Evolutionary conservation across 2,113 vertebrate genomes (phyloP).

Genomic region (Lipophrys pholis): DNA sequence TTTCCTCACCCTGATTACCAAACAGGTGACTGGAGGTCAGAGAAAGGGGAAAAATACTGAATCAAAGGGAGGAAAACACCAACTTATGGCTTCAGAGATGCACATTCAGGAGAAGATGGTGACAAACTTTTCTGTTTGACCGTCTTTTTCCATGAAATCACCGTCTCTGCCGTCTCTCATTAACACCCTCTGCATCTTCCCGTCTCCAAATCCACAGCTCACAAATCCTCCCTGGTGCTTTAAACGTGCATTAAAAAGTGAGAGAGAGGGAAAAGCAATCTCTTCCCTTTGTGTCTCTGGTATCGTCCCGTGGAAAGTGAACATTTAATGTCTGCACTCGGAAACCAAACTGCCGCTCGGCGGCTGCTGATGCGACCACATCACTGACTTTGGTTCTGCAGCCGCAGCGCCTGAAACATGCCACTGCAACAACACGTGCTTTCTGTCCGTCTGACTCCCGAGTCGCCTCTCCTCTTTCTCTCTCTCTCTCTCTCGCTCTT

Average conservation of each 20-base stretch:
- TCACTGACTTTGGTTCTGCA: constrained; percentile 29
- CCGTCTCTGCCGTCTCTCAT: constrained; percentile 15
- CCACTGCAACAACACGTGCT: constrained; percentile 10
- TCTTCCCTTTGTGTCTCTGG: constrained; percentile 12
- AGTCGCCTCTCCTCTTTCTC: background rate
- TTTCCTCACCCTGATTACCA: background rate
- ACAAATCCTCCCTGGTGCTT: constrained; percentile 4
- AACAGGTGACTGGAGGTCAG: background rate
- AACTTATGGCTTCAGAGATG: constrained; percentile 10
- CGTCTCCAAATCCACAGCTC: constrained; percentile 1
- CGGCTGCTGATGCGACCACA: constrained; percentile 41
- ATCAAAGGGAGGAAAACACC: background rate
- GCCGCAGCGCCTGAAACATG: constrained; percentile 25
- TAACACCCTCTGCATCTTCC: constrained; percentile 3
- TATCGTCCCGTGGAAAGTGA: constrained; percentile 19
- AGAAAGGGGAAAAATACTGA: constrained; percentile 23
- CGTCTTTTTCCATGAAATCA: constrained; percentile 57
- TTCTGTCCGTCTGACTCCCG: background rate
- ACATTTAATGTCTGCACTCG: constrained; percentile 28
- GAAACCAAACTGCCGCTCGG: background rate
- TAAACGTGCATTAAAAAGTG: constrained; percentile 17
- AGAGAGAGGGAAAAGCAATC: background rate
- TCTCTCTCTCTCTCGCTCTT: background rate
- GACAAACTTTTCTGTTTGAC: background rate
- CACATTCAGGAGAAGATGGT: background rate